phyloP scores from a whole-genome alignment of 2,797 vertebrate genomes.

The Ficedula albicollis region DNA sequence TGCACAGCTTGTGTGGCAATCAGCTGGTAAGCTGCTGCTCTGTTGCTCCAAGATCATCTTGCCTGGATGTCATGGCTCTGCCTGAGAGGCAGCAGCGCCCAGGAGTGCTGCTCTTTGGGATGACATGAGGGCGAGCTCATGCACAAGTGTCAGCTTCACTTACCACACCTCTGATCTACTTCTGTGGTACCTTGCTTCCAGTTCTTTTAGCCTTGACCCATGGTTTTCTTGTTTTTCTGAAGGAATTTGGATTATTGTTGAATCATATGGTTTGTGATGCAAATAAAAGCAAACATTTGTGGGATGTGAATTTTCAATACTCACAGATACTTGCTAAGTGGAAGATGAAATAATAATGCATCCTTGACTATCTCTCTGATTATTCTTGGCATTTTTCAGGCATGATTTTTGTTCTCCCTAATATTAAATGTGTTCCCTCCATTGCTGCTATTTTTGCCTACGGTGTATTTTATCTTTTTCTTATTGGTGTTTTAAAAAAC shows the following conservation, averaged over 20 bases:
- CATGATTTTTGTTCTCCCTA: background rate
- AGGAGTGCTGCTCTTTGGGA: background rate
- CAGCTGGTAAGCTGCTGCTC: background rate
- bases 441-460: background rate
- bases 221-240: background rate
- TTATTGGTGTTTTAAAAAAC: background rate
- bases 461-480: background rate
- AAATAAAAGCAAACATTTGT: background rate
- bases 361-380: background rate
- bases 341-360: background rate
- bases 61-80: background rate
- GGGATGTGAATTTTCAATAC: background rate
- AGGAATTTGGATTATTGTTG: background rate
- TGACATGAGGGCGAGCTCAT: background rate
- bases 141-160: background rate
- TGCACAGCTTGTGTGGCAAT: background rate
- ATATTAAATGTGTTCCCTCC: background rate
- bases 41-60: background rate
- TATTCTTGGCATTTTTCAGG: background rate
- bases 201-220: background rate
- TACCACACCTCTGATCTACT: too few species aligned
- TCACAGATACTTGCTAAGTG: background rate
- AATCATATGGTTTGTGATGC: background rate
- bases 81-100: background rate
- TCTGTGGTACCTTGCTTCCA: background rate